phyloP scores from a whole-genome alignment of 2,888 invertebrate genomes.

The Minunthozetes semirufus region DNA sequence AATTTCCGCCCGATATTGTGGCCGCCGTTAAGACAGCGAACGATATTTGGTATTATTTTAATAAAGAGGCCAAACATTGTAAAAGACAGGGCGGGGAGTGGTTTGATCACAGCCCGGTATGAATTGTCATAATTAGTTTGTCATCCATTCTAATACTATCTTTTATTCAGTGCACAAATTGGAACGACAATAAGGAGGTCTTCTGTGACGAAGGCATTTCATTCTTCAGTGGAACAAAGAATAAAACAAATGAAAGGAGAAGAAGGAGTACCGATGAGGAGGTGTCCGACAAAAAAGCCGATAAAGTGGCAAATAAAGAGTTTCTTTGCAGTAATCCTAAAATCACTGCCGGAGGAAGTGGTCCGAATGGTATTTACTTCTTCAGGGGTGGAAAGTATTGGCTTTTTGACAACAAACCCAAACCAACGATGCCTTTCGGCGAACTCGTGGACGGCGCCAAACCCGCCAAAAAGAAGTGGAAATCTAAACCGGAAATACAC shows the following conservation, averaged over 20 bases:
- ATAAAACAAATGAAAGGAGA: too few species aligned
- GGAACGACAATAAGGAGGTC: too few species aligned
- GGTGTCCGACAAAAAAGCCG: not conserved
- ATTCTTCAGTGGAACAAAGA: too few species aligned
- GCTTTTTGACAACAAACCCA: conserved; percentile 10
- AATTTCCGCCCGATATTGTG: conserved; percentile 10
- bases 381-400: conserved; percentile 16
- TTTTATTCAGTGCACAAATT: too few species aligned
- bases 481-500: not conserved
- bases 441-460: not conserved
- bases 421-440: not conserved
- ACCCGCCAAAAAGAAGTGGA: not conserved
- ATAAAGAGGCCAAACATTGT: not conserved
- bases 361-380: not conserved
- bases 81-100: not conserved
- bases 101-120: too few species aligned
- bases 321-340: not conserved
- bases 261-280: too few species aligned
- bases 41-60: conserved; percentile 2
- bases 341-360: not conserved
- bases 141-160: too few species aligned
- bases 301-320: too few species aligned
- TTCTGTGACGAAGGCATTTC: too few species aligned
- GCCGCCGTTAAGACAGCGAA: conserved; percentile 2
- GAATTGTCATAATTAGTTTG: too few species aligned